Conservation (phyloP, 2,113 vertebrate genomes). For the Syngnathus typhle region DNA sequence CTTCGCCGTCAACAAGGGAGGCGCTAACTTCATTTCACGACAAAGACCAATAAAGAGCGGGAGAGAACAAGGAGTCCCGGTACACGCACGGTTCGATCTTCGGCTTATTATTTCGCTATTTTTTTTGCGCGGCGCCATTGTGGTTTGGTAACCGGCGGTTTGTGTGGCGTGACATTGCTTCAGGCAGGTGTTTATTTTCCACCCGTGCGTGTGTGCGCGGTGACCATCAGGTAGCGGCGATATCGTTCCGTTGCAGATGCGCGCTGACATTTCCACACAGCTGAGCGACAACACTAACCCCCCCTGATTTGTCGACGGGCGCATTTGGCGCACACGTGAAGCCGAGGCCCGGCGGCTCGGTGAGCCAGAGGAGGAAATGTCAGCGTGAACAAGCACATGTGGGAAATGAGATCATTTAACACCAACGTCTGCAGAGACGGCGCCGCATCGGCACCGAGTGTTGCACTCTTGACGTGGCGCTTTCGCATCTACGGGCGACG, state of each 20-base stretch:
- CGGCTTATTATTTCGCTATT: background rate
- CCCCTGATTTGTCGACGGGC: constrained; percentile 27
- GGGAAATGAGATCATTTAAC: constrained; percentile 58
- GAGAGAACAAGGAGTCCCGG: background rate
- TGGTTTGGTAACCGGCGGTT: constrained; percentile 41
- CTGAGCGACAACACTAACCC: constrained; percentile 36
- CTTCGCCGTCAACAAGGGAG: background rate
- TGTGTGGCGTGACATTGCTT: constrained; percentile 22
- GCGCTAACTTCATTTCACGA: constrained; percentile 1
- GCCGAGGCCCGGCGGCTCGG: constrained; percentile 49
- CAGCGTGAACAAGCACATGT: constrained; percentile 50
- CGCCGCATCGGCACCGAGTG: constrained; percentile 29
- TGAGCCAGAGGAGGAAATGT: constrained; percentile 65
- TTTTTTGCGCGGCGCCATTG: constrained; percentile 26
- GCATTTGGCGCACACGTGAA: constrained; percentile 5
- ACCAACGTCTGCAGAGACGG: constrained; percentile 43
- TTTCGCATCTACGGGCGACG: too few species aligned
- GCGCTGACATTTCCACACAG: constrained; percentile 66
- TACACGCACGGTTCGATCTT: background rate
- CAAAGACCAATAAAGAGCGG: background rate
- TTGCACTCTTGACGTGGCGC: constrained; percentile 9
- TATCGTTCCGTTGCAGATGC: constrained; percentile 70
- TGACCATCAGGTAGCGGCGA: constrained; percentile 55
- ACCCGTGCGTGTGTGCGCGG: constrained; percentile 19
- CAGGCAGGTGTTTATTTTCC: constrained; percentile 12